Base-by-base conservation (phyloP, 1,140 invertebrate species). In the Diachasma alloeum region DNA sequence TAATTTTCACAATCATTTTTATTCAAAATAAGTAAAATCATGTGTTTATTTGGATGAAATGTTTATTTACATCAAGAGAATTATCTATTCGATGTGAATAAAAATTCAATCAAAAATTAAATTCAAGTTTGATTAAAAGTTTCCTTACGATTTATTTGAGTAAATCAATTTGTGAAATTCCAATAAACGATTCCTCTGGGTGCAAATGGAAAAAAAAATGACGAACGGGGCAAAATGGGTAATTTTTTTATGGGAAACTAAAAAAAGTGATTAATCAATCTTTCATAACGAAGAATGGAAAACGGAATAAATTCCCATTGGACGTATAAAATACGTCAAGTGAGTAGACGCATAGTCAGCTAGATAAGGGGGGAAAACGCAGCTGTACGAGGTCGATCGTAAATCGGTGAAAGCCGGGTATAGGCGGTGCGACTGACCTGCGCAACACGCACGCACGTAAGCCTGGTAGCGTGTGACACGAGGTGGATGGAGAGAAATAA, bases 321-420 rank as follows among this genome's bases (percentile, higher is more conserved):
- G 17, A 17, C n/a, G 48, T 6, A 53, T 53, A 53, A 53, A 53
- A 19, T 53, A 53, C 48, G 17, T 53, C 48, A 53, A 19, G 63
- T 39, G 48, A 74, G 42, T 66, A 42, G 56, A 22, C 37, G 37
- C 17, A 53, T 53, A 53, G 48, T 53, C 46, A 36, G 71, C 56
- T 74, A 63, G 37, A 74, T 44, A 74, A 74, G 56, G 37, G 72
- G 72, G 56, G 72, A 66, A 73, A 74, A 72, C 42, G 42, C 22
- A 24, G n/a, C 19, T 15, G 42, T 26, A 59, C 37, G 19, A 74
- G 36, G 72, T 66, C 73, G 73, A 67, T 75, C 31, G 66, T 75
- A 75, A 74, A 75, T 75, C 73, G 73, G 73, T 75, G 73, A 75
- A 75, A 75, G 73, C 73, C 48, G 73, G 63, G 73, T 59, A 37